Base-by-base conservation (phyloP, 2,888 invertebrate genomes). In the Drosophila picticornis region DNA sequence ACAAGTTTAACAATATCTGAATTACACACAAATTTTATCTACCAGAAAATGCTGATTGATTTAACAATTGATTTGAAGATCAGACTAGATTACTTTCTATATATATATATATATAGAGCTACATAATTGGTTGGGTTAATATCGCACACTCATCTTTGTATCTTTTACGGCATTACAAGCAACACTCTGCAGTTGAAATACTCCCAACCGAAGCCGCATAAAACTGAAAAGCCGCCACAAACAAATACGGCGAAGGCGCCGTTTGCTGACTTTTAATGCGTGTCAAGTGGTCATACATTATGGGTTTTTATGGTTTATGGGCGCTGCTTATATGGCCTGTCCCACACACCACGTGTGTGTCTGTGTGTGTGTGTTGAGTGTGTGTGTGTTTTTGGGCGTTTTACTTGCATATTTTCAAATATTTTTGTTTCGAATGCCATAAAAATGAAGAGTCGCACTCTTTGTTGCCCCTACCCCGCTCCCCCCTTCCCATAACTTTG, bases 241-340 rank as follows among this genome's bases (percentile, higher is more conserved):
- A 55, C 27, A 62, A 48, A 61, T 48, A 25, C 50, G 6, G n/a
- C n/a, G 10, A 22, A 48, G 48, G 60, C 51, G 72, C 59, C 65
- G 55, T 46, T 46, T 9, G 48, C 50, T 7, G 53, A 10, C 52
- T 72, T 89, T 82, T 87, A 89, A 89, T 89, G 84, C 84, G 69
- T 80, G 90, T 89, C 85, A 90, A 89, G 85, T 85, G 85, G 73
- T 72, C 71, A 57, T 80, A 89, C 72, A 80, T 89, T 84, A 84
- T 82, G 72, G 56, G 77, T 71, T 89, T 88, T 87, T 81, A 84
- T 87, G 73, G 69, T 77, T 85, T 89, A 84, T 77, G 82, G 70
- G 76, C 82, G 69, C 84, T 84, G 81, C 84, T 78, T 74, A 46
- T 61, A 81, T 40, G 77, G 77, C 50, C 58, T 56, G 53, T 19